Percentiles rank a stretch among this genome's conserved stretches.
These are phyloP conservation scores for Paratrypauchen microcephalus DNA, from an alignment of 2,797 vertebrate genomes.

Conservation along the genomic window DNA sequence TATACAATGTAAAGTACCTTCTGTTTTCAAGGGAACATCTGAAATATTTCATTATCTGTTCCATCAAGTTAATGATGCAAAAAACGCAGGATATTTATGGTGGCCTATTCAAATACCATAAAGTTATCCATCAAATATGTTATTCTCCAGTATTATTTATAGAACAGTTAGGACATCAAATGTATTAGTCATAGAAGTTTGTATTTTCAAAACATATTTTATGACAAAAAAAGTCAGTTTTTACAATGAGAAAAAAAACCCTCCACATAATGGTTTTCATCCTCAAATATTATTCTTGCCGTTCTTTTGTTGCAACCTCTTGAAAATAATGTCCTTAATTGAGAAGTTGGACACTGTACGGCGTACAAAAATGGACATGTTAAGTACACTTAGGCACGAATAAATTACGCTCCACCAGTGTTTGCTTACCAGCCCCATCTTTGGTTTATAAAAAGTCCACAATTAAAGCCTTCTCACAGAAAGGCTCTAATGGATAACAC, in stretches of 20 bases:
- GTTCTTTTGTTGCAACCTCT: neutral
- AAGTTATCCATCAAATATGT: no score
- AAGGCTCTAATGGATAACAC: conserved; percentile 25
- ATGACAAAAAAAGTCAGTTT: no score
- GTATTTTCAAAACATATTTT: no score
- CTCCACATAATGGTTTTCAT: neutral
- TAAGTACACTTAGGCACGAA: conserved; percentile 6
- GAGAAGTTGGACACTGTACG: conserved; percentile 1
- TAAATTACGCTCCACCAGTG: conserved; percentile 16
- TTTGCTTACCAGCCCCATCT: conserved; percentile 20
- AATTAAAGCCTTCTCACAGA: conserved; percentile 28
- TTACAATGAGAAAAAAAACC: neutral
- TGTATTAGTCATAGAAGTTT: no score
- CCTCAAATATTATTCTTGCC: neutral
- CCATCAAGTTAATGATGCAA: no score
- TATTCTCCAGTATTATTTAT: no score
- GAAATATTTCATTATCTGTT: neutral
- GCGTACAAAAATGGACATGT: conserved; percentile 7
- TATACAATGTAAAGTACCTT: neutral
- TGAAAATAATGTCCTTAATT: conserved; percentile 4
- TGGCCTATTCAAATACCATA: no score
- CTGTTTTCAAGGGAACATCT: neutral
- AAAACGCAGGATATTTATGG: no score
- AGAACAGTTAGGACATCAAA: no score
- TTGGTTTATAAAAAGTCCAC: conserved; percentile 15